phyloP scores from a whole-genome alignment of 2,888 invertebrate species.

The Dicycla oo region DNA sequence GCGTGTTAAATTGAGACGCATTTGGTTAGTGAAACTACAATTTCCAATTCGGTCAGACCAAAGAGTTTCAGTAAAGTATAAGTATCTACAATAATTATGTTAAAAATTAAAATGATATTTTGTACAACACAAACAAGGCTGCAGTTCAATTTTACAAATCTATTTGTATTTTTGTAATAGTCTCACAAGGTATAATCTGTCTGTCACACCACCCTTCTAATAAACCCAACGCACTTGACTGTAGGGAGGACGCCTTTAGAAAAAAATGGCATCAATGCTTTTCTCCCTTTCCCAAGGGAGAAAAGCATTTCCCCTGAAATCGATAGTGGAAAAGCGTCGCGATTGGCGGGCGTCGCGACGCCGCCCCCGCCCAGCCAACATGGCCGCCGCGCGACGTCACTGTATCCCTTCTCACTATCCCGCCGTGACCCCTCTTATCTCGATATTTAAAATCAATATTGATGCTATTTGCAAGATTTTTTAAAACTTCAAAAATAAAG shows the following conservation, averaged over 20 bases:
- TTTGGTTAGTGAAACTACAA: not conserved
- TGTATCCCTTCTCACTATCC: slow-evolving; percentile 32
- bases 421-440: slow-evolving; percentile 18
- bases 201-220: slow-evolving; percentile 1
- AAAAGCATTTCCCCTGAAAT: slow-evolving; percentile 80
- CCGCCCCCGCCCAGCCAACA: slow-evolving; percentile 80
- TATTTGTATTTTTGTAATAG: slow-evolving; percentile 12
- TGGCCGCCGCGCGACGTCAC: slow-evolving; percentile 79
- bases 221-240: slow-evolving; percentile 12
- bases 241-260: slow-evolving; percentile 15
- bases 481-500: not conserved
- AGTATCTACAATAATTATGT: not conserved
- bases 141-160: not conserved
- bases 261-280: slow-evolving; percentile 12
- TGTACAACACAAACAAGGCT: not conserved
- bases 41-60: not conserved
- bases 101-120: not conserved
- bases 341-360: slow-evolving; percentile 80
- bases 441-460: slow-evolving; percentile 3
- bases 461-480: not conserved
- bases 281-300: slow-evolving; percentile 63
- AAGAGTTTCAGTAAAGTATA: not conserved
- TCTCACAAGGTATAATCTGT: not conserved
- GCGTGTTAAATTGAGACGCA: not conserved
- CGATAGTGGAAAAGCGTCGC: slow-evolving; percentile 81